Base-by-base conservation (phyloP, 2,113 vertebrate genomes). In the Corvus cornix region DNA sequence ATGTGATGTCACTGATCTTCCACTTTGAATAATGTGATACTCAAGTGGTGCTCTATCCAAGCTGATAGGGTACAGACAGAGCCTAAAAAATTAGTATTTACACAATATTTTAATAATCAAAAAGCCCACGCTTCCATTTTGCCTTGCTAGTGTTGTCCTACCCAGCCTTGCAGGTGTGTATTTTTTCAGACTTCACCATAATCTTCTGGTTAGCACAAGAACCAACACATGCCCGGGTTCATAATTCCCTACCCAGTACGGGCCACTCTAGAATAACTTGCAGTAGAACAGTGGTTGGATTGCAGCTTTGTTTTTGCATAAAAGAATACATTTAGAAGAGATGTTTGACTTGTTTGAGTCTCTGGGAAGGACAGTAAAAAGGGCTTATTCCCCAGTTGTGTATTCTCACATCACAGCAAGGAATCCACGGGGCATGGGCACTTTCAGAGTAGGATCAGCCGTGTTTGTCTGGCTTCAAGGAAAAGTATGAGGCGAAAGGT, bases 371-470 rank as follows among this genome's bases (percentile, higher is more conserved):
- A 18, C 20, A 37, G 18, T 17, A 60, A 41, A 37, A 43, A 66
- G 26, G 2, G 1, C 3, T 41, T 70, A 35, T 63, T 21, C 15
- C 24, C 8, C 16, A 56, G 33, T 10, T 27, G 43, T 23, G 1
- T 41, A 11, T 78, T 70, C 55, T 74, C 56, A n/a, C 30, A 7
- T 56, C 24, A 41, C 30, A 67, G 37, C 28, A 26, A 72, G 77
- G 73, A 79, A 69, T 72, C 44, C 4, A 2, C 28, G 26, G 22
- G 20, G 26, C 9, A 9, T 37, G 1, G 7, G 10, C 0, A 2
- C 56, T 85, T 93, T 59, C 59, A 94, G 6, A 81, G 9, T 31
- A 53, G 46, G 28, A 75, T 68, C 44, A 33, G 15, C 17, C 23
- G 4, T 44, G n/a, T 68, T 73, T 84, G 19, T 53, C 77, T 84